Evolutionary conservation across 2,888 invertebrate species (phyloP), one percentile per base, ranked within the genome.

Genomic region (Trimorus sp.): DNA sequence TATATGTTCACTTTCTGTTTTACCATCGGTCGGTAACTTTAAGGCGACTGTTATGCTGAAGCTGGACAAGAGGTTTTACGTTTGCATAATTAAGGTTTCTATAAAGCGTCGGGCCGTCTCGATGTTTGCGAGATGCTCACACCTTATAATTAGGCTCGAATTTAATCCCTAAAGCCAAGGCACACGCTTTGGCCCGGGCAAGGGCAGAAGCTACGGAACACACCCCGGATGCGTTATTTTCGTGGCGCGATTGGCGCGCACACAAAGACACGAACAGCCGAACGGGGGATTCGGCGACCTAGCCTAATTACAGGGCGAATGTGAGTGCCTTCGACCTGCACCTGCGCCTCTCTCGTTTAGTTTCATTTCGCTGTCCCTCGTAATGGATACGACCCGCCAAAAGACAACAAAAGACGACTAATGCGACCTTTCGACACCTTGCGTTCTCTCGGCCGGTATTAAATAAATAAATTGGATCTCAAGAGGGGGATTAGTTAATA

Each of bases 251-350:
- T 65, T 76, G 75, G 76, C 48, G 65, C 45, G 62, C 76, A 71
- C 71, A 76, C 54, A 80, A 71, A 69, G 68, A 69, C 78, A 78
- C 60, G 65, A 56, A 53, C 49, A 77, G 54, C 48, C 71, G 56
- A 79, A 73, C 65, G 60, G 42, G 74, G 74, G 63, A 81, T 81
- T 84, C 84, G 84, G 83, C 84, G 66, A 79, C 80, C 78, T 79
- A 74, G 83, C 83, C 84, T 81, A 83, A 83, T 84, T 84, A 84
- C 84, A 84, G 81, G 83, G 65, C 77, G 68, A 77, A 77, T 68
- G 66, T 63, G 77, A 84, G 79, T 81, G 79, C 79, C 79, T 79
- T 74, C 83, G 76, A 83, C 69, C 80, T 74, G 83, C 83, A 83
- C 83, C 79, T 83, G 83, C 83, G 79, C 66, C 80, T 56, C 75